Conservation (phyloP, 2,797 vertebrate genomes). For the Pseudochaenichthys georgianus region DNA sequence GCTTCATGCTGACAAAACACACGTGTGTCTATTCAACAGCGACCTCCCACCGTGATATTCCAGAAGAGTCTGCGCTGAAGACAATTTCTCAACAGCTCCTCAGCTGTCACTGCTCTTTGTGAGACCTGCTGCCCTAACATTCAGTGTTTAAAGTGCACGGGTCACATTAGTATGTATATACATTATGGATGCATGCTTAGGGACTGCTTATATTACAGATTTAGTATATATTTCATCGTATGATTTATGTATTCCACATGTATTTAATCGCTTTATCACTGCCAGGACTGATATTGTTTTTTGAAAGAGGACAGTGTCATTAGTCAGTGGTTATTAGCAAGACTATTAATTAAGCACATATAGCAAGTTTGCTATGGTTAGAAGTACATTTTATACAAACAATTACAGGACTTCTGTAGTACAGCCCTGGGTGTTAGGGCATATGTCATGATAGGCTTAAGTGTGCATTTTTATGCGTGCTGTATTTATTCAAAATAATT, state of each 20-base stretch:
- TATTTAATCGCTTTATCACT: not conserved
- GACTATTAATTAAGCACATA: not conserved
- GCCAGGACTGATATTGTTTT: not conserved
- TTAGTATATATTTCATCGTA: not conserved
- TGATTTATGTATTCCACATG: not conserved
- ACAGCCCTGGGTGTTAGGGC: too few relatives aligned
- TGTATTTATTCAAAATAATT: not conserved
- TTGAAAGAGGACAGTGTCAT: not conserved
- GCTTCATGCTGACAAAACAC: conserved; percentile 47
- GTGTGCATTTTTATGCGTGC: not conserved
- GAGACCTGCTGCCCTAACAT: conserved; percentile 5
- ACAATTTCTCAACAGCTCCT: not conserved
- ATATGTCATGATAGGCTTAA: not conserved
- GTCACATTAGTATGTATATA: too few relatives aligned
- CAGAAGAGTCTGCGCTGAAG: conserved; percentile 5
- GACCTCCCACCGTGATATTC: conserved; percentile 21
- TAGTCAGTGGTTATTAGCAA: not conserved
- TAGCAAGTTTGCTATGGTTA: not conserved
- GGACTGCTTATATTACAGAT: not conserved
- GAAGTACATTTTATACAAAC: not conserved
- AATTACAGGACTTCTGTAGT: not conserved
- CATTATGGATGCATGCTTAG: not conserved
- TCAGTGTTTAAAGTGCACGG: conserved; percentile 10
- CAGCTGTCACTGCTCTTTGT: conserved; percentile 1
- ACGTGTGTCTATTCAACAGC: conserved; percentile 14